Evolutionary conservation across 2,113 vertebrate species (phyloP).

Genomic region (Pholis gunnellus): DNA sequence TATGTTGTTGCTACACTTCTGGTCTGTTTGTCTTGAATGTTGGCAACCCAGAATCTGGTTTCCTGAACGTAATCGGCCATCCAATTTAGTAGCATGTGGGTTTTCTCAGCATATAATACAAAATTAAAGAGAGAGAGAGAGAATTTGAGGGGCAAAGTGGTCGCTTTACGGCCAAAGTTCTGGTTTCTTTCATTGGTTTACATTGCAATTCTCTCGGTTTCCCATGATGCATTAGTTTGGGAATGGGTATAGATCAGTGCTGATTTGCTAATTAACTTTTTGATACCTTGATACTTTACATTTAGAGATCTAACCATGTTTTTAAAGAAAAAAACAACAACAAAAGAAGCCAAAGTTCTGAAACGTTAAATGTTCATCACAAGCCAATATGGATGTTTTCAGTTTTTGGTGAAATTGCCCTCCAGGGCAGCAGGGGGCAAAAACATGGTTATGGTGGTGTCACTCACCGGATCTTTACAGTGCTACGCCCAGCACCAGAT

Average conservation of each 20-base stretch:
- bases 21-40: background rate
- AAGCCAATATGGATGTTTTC: too few species aligned
- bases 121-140: background rate
- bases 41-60: slow-evolving; percentile 12
- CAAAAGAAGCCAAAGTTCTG: background rate
- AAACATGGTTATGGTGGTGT: background rate
- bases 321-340: background rate
- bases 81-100: background rate
- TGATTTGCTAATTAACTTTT: background rate
- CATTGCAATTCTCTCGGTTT: background rate
- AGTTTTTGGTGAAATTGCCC: background rate
- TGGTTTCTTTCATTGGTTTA: background rate
- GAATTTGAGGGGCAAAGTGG: background rate
- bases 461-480: background rate
- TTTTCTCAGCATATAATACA: background rate
- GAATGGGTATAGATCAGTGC: background rate
- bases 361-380: background rate
- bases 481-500: background rate
- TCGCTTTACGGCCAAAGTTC: background rate
- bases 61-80: background rate
- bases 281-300: background rate
- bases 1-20: slow-evolving; percentile 1
- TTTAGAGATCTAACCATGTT: background rate
- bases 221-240: background rate
- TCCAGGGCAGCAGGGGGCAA: background rate